Percentiles rank a stretch among this genome's conserved stretches.
Conservation (phyloP, 2,113 vertebrate species). For the Odocoileus hemionus region DNA sequence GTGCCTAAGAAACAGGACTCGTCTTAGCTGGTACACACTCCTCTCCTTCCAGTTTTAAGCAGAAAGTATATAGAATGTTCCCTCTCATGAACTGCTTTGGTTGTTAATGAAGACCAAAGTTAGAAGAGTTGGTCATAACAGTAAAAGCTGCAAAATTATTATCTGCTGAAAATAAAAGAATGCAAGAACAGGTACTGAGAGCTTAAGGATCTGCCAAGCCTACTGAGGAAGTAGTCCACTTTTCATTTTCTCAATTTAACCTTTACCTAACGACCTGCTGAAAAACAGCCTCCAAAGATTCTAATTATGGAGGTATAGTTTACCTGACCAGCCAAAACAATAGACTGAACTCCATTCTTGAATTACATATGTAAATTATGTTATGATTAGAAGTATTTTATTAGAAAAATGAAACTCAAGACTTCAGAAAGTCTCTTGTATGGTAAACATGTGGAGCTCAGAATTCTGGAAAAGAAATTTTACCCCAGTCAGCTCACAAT, state of each 20-base stretch:
- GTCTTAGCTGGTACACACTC: not conserved
- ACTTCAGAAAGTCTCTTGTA: not conserved
- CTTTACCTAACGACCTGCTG: not conserved
- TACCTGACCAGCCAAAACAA: not conserved
- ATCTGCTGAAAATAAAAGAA: not conserved
- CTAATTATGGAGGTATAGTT: not conserved
- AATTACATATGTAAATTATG: not conserved
- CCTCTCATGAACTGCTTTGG: not conserved
- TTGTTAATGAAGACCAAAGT: constrained; percentile 7
- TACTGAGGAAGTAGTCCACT: not conserved
- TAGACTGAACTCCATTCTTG: not conserved
- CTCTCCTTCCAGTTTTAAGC: not conserved
- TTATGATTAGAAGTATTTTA: not conserved
- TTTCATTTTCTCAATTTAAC: not conserved
- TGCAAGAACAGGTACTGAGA: not conserved
- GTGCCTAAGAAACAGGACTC: not conserved
- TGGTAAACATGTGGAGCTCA: not conserved
- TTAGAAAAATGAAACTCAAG: not conserved
- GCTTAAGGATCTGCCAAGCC: not conserved
- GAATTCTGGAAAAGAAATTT: not conserved
- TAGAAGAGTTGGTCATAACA: not conserved
- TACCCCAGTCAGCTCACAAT: not conserved
- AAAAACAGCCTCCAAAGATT: not conserved
- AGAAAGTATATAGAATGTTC: not conserved
- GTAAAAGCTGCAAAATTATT: not conserved